These are phyloP conservation scores for Heliconius eleuchia DNA, from an alignment of 1,140 invertebrate species.

Conservation along the genomic window DNA sequence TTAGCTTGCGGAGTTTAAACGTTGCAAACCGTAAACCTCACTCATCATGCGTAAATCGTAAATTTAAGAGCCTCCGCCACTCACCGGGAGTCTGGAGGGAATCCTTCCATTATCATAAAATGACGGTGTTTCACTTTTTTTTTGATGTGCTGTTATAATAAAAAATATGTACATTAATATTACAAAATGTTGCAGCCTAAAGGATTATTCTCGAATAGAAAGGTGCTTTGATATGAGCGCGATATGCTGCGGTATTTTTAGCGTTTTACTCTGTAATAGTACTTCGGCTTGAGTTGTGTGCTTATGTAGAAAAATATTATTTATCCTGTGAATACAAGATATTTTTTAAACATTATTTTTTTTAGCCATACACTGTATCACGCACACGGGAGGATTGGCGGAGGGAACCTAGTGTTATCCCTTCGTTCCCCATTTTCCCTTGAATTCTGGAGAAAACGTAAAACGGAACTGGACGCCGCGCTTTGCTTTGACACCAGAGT, in stretches of 20 bases:
- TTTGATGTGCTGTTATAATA: conserved; percentile 76
- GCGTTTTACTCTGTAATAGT: conserved; percentile 1
- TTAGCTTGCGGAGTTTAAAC: conserved; percentile 60
- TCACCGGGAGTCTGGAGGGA: conserved; percentile 52
- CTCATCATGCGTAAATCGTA: conserved; percentile 68
- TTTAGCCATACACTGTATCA: too few species aligned
- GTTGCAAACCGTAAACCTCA: conserved; percentile 67
- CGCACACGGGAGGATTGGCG: too few species aligned
- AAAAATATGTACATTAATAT: conserved; percentile 48
- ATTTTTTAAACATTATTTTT: not conserved
- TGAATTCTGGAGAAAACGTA: too few species aligned
- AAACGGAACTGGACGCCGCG: too few species aligned
- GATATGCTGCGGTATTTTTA: conserved; percentile 1
- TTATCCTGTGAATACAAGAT: not conserved
- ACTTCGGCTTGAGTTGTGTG: conserved; percentile 2
- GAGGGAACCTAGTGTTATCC: too few species aligned
- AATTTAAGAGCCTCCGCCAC: conserved; percentile 76
- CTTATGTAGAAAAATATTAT: not conserved
- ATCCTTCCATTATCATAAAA: conserved; percentile 76
- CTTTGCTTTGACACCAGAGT: too few species aligned
- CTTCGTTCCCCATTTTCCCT: too few species aligned
- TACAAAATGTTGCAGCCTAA: conserved; percentile 21
- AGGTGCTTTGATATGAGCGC: not conserved
- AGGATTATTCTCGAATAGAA: conserved; percentile 9
- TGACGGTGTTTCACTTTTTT: conserved; percentile 70